Evolutionary conservation across 2,113 vertebrate genomes (phyloP).

Genomic region (Lophius piscatorius): DNA sequence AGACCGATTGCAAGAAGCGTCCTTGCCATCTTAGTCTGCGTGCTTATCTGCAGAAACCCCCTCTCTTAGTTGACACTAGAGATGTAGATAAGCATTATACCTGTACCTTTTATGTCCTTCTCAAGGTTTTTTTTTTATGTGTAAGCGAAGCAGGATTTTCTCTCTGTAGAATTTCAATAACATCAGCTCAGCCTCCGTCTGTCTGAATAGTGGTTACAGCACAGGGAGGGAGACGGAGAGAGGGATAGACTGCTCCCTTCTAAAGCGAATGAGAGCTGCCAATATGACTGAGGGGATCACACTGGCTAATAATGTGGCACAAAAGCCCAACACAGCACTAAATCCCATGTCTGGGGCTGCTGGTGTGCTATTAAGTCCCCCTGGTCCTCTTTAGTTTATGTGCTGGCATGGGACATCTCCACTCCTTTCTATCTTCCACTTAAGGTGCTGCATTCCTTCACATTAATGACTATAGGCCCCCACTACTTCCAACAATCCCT

Average conservation of each 20-base stretch:
- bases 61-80: constrained; percentile 18
- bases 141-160: constrained; percentile 37
- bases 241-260: constrained; percentile 54
- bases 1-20: constrained; percentile 27
- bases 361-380: constrained; percentile 66
- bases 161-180: constrained; percentile 57
- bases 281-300: constrained; percentile 60
- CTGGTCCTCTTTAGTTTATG: constrained; percentile 44
- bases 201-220: constrained; percentile 53
- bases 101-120: constrained; percentile 21
- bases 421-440: constrained; percentile 56
- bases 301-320: constrained; percentile 72
- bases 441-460: constrained; percentile 47
- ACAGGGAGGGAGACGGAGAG: constrained; percentile 49
- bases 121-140: constrained; percentile 23
- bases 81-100: constrained; percentile 14
- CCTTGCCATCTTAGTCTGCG: constrained; percentile 28
- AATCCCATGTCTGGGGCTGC: constrained; percentile 60
- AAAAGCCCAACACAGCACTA: constrained; percentile 67
- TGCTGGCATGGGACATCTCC: constrained; percentile 51
- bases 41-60: constrained; percentile 51
- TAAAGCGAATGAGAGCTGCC: constrained; percentile 61
- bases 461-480: too few relatives aligned
- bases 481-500: too few relatives aligned
- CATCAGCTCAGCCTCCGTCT: constrained; percentile 52